phyloP scores from a whole-genome alignment of 1,140 invertebrate genomes.

The Brachionus rotundiformis region DNA sequence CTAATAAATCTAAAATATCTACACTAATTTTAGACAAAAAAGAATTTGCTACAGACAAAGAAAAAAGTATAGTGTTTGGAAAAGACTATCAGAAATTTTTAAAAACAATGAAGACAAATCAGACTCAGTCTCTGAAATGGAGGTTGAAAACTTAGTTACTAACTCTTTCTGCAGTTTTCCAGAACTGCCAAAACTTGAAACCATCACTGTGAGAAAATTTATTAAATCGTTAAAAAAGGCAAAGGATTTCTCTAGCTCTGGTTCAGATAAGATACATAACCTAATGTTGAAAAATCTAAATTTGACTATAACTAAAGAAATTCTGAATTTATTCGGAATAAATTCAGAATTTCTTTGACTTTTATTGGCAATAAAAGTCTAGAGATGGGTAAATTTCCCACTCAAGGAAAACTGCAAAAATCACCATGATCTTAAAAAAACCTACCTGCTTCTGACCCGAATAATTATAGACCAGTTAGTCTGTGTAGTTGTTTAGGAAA shows the following conservation, averaged over 20 bases:
- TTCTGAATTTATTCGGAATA: neutral
- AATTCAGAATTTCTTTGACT: no score
- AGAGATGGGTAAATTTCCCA: no score
- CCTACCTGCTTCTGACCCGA: neutral
- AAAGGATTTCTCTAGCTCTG: neutral
- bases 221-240: neutral
- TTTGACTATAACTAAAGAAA: neutral
- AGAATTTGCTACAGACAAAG: neutral
- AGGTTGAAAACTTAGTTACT: neutral
- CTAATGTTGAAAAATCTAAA: neutral
- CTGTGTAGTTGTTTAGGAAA: no score
- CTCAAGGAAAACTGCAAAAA: no score
- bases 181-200: neutral
- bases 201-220: neutral
- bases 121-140: neutral
- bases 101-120: neutral
- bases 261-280: neutral
- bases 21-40: neutral
- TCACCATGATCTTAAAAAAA: neutral
- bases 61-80: neutral
- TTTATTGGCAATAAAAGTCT: no score
- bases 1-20: neutral
- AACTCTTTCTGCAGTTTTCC: neutral
- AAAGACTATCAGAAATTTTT: neutral
- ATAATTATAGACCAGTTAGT: neutral